Conservation (phyloP, 2,113 vertebrate species). For the Otus sunia region DNA sequence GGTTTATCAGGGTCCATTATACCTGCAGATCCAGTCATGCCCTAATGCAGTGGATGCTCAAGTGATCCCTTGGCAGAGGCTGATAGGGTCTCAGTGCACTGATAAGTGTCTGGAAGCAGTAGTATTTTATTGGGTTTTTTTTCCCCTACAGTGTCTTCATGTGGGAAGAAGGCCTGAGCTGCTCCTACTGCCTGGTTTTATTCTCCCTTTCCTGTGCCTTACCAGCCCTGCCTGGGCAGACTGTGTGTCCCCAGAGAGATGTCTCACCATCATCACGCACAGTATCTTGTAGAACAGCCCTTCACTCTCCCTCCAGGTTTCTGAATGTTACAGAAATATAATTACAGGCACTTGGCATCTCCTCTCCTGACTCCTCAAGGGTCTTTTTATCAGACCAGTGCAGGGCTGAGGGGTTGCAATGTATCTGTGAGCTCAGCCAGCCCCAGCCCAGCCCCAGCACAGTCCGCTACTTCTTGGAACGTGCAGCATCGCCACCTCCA, state of each 20-base stretch:
- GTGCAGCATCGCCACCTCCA: not conserved
- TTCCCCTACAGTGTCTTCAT: not conserved
- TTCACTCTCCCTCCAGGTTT: not conserved
- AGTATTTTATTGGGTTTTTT: not conserved
- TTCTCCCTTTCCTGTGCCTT: not conserved
- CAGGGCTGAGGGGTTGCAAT: not conserved
- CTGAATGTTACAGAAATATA: not conserved
- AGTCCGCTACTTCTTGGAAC: not conserved
- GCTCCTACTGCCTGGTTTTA: not conserved
- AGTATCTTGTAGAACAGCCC: not conserved
- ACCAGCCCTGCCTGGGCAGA: not conserved
- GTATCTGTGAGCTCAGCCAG: rapidly evolving
- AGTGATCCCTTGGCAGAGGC: not conserved
- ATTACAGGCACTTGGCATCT: not conserved
- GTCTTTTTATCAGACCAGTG: not conserved
- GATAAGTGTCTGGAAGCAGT: not conserved
- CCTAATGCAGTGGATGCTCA: not conserved
- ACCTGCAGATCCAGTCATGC: rapidly evolving
- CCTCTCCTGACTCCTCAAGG: not conserved
- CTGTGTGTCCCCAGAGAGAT: rapidly evolving
- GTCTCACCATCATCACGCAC: not conserved
- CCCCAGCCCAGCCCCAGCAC: not conserved
- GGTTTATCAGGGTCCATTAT: not conserved
- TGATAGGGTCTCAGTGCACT: too few species aligned
- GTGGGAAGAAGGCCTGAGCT: not conserved